These are phyloP conservation scores for Macroglossus sobrinus DNA, from an alignment of 2,113 vertebrate genomes.

Conservation along the genomic window DNA sequence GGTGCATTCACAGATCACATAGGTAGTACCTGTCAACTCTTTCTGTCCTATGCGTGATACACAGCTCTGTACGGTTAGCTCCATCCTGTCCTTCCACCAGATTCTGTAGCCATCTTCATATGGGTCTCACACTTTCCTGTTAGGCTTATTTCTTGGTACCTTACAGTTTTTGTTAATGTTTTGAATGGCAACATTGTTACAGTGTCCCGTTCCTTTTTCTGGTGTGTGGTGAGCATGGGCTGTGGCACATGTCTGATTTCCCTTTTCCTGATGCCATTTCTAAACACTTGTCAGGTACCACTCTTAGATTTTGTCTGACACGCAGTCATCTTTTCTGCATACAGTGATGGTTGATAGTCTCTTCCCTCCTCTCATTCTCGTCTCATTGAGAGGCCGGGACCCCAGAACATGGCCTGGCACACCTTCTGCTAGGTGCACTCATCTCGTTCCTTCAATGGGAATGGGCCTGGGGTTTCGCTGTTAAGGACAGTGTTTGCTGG, in stretches of 20 bases:
- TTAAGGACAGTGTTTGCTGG: neutral
- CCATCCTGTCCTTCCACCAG: neutral
- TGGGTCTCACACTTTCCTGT: neutral
- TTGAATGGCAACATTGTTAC: neutral
- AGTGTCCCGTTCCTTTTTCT: neutral
- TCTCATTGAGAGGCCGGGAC: neutral
- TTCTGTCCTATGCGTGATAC: neutral
- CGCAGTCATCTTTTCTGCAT: neutral
- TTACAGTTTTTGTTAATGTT: neutral
- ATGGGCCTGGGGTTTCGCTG: neutral
- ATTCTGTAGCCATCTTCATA: neutral
- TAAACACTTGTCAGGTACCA: neutral
- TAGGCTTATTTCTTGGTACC: neutral
- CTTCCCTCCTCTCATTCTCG: neutral
- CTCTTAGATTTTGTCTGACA: neutral
- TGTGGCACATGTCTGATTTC: neutral
- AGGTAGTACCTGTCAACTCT: neutral
- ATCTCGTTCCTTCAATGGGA: neutral
- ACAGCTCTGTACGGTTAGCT: neutral
- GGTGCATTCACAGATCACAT: neutral
- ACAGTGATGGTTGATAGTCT: neutral
- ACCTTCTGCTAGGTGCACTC: rapidly evolving
- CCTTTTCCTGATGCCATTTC: neutral
- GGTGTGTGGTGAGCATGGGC: neutral
- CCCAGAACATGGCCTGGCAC: rapidly evolving